Conservation (phyloP, 2,797 vertebrate species). For the Myotis vivesi region DNA sequence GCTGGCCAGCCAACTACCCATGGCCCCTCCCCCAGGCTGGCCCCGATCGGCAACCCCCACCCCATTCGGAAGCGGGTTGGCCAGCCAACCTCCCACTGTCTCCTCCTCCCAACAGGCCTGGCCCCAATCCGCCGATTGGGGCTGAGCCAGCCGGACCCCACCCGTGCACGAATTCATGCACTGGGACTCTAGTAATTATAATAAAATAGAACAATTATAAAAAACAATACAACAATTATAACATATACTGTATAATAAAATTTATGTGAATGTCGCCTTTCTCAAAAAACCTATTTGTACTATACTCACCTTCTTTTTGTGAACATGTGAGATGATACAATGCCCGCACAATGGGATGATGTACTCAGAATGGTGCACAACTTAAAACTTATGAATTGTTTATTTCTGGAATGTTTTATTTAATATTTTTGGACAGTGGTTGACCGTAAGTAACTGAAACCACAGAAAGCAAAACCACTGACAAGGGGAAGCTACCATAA, state of each 20-base stretch:
- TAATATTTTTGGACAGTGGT: neutral
- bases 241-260: neutral
- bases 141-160: too few species aligned
- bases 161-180: too few species aligned
- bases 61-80: fast-evolving
- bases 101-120: too few species aligned
- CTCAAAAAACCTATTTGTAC: neutral
- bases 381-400: neutral
- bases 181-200: too few species aligned
- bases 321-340: neutral
- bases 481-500: neutral
- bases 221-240: neutral
- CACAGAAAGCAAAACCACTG: neutral
- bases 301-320: neutral
- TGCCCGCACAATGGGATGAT: neutral
- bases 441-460: neutral
- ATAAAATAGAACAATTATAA: too few species aligned
- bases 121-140: too few species aligned
- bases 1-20: too few species aligned
- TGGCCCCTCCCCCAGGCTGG: too few species aligned
- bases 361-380: neutral
- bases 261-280: neutral
- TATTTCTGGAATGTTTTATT: neutral
- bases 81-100: too few species aligned
- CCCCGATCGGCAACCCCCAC: fast-evolving